A percentile compares a stretch with the other conserved stretches of the same genome.
Evolutionary conservation across 1,140 invertebrate species (phyloP).

Genomic region (Notospermus geniculatus): DNA sequence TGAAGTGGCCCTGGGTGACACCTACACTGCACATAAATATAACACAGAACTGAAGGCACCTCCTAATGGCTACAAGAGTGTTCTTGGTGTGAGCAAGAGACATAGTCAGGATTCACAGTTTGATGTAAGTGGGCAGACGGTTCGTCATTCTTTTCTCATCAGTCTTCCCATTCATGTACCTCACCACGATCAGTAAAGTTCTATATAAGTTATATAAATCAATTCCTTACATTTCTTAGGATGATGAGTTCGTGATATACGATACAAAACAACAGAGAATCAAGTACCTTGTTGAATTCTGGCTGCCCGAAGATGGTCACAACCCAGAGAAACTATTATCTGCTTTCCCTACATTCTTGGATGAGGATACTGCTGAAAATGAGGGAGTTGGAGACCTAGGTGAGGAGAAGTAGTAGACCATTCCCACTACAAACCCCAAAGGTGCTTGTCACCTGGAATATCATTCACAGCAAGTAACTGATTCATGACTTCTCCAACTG

Average conservation of each 20-base stretch:
- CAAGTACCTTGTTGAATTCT: conserved; percentile 52
- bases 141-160: not conserved
- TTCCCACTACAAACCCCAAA: no score
- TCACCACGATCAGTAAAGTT: no score
- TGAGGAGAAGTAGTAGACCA: no score
- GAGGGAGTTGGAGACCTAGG: not conserved
- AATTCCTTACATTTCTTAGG: conserved; percentile 27
- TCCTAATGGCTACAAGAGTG: conserved; percentile 50
- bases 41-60: conserved; percentile 33
- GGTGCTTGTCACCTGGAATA: no score
- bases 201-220: not conserved
- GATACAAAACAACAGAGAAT: conserved; percentile 43
- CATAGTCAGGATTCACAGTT: conserved; percentile 34
- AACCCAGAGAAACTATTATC: not conserved
- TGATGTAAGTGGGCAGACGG: conserved; percentile 25
- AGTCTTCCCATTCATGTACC: no score
- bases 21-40: conserved; percentile 28
- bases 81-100: conserved; percentile 42
- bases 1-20: conserved; percentile 50
- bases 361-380: not conserved
- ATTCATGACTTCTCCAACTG: no score
- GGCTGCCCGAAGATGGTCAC: conserved; percentile 27
- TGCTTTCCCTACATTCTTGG: not conserved
- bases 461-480: no score
- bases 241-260: conserved; percentile 55